These are phyloP conservation scores for Falcunculus frontatus DNA, from an alignment of 2,113 vertebrate genomes.

Conservation along the genomic window DNA sequence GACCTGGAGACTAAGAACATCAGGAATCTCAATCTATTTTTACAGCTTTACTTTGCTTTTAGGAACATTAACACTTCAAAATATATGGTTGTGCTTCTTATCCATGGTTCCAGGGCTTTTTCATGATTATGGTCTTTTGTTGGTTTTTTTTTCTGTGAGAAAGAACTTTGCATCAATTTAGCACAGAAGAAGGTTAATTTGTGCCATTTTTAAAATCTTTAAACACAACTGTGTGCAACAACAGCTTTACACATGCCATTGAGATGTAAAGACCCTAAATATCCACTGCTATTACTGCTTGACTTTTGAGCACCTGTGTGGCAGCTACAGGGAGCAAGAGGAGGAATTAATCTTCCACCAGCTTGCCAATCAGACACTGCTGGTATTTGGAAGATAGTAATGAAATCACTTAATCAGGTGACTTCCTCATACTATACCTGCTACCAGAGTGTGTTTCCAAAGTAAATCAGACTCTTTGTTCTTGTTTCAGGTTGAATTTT, in stretches of 20 bases:
- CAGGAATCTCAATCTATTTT: background rate
- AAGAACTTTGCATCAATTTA: slow-evolving; percentile 6
- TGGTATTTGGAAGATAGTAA: background rate
- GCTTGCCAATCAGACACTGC: background rate
- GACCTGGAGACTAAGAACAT: background rate
- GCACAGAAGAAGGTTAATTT: background rate
- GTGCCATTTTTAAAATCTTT: background rate
- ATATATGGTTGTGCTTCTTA: background rate
- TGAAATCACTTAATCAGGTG: background rate
- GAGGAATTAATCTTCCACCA: background rate
- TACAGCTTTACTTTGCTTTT: slow-evolving; percentile 34
- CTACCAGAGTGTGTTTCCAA: background rate
- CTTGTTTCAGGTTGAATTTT: background rate
- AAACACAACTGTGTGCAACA: background rate
- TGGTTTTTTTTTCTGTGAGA: background rate
- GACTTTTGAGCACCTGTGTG: background rate
- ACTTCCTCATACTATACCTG: background rate
- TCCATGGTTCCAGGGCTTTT: background rate
- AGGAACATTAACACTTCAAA: slow-evolving; percentile 52
- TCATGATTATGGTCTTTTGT: background rate
- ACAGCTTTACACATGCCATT: background rate
- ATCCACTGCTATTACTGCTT: background rate
- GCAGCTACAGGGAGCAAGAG: background rate
- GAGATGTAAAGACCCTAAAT: background rate
- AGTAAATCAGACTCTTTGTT: background rate